These are phyloP conservation scores for Myxocyprinus asiaticus DNA, from an alignment of 2,113 vertebrate species.

Conservation along the genomic window DNA sequence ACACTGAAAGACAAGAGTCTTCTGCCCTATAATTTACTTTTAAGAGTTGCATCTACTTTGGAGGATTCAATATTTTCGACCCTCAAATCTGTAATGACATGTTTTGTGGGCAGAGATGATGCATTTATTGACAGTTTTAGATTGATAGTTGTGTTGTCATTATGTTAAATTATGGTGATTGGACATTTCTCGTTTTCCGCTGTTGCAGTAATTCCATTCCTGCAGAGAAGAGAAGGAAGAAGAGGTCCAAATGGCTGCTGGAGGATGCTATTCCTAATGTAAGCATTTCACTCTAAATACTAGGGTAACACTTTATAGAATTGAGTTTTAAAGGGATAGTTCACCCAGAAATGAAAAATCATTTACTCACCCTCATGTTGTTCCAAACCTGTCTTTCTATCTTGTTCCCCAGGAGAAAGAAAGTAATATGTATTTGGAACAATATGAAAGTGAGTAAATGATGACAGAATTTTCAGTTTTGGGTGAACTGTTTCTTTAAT, in stretches of 20 bases:
- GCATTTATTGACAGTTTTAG: neutral
- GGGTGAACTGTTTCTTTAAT: too few relatives aligned
- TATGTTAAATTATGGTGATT: neutral
- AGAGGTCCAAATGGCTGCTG: slow-evolving; percentile 89
- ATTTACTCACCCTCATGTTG: too few relatives aligned
- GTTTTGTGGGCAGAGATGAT: slow-evolving; percentile 3
- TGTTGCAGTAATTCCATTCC: slow-evolving; percentile 66
- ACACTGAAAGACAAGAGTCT: too few relatives aligned
- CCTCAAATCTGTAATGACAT: slow-evolving; percentile 3
- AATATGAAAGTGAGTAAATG: too few relatives aligned
- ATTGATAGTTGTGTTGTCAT: neutral
- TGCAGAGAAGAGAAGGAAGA: slow-evolving; percentile 76
- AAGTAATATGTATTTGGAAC: too few relatives aligned
- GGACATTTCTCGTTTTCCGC: slow-evolving; percentile 1
- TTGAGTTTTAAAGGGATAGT: too few relatives aligned
- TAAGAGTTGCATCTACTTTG: too few relatives aligned
- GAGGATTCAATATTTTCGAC: neutral
- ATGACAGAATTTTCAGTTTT: too few relatives aligned
- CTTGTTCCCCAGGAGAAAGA: too few relatives aligned
- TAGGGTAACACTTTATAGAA: neutral
- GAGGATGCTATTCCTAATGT: slow-evolving; percentile 95
- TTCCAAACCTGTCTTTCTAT: too few relatives aligned
- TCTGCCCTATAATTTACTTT: neutral
- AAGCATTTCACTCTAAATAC: slow-evolving; percentile 61
- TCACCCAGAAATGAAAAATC: too few relatives aligned